Percentiles rank a stretch among this genome's conserved stretches.
Conservation (phyloP, 1,140 invertebrate species). For the Drosophila bocki region DNA sequence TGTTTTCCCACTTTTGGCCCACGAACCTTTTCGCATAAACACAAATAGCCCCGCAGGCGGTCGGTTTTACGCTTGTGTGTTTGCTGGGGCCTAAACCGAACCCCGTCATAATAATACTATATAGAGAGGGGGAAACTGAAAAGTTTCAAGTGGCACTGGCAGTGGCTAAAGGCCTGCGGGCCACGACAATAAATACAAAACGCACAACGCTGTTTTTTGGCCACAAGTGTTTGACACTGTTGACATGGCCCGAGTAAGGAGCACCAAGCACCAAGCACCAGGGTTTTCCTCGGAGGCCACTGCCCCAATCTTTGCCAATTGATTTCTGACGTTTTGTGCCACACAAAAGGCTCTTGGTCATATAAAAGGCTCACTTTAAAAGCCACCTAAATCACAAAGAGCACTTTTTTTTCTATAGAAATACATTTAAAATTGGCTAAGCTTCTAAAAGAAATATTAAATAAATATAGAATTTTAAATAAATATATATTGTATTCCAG, state of each 20-base stretch:
- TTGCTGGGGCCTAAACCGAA: slow-evolving; percentile 19
- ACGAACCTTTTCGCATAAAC: slow-evolving; percentile 35
- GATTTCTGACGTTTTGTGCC: slow-evolving; percentile 41
- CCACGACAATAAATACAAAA: slow-evolving; percentile 45
- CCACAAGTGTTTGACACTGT: slow-evolving; percentile 72
- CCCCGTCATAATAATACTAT: slow-evolving; percentile 29
- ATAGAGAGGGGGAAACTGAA: slow-evolving; percentile 19
- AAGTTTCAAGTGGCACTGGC: slow-evolving; percentile 65
- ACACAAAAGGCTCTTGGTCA: slow-evolving; percentile 28
- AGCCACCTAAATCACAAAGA: neutral
- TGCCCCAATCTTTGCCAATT: slow-evolving; percentile 17
- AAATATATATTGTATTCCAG: neutral
- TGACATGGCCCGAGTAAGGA: slow-evolving; percentile 27
- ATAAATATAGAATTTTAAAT: neutral
- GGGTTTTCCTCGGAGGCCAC: slow-evolving; percentile 9
- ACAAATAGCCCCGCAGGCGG: slow-evolving; percentile 38
- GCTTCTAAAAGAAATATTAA: neutral
- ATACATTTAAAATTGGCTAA: neutral
- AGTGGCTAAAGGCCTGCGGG: slow-evolving; percentile 44
- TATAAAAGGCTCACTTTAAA: slow-evolving; percentile 10
- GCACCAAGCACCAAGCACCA: neutral
- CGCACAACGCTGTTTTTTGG: slow-evolving; percentile 44
- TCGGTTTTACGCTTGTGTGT: slow-evolving; percentile 18
- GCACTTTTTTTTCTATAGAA: neutral
- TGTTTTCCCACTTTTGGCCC: slow-evolving; percentile 14